These are phyloP conservation scores for Bacillus rossius DNA, from an alignment of 1,140 invertebrate species.

Conservation along the genomic window DNA sequence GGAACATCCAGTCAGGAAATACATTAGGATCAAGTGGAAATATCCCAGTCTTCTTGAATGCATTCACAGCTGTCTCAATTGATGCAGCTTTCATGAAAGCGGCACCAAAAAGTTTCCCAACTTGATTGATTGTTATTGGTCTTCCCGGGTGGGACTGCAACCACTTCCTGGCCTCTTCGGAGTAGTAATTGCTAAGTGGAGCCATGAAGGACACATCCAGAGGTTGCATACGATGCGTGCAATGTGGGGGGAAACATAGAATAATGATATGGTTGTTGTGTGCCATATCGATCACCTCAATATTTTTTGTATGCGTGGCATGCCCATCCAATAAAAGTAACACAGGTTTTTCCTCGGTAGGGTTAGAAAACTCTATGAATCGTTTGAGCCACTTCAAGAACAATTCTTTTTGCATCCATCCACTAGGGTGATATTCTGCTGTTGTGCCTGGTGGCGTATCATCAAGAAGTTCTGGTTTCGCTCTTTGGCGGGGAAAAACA, in stretches of 20 bases:
- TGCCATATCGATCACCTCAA: constrained; percentile 10
- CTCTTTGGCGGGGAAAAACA: constrained; percentile 32
- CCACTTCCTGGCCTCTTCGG: constrained; percentile 31
- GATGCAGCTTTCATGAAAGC: constrained; percentile 26
- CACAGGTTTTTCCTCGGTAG: constrained; percentile 13
- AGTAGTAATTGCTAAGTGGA: constrained; percentile 38
- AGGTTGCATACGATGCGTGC: constrained; percentile 39
- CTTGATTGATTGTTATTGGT: constrained; percentile 30
- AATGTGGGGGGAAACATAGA: constrained; percentile 36
- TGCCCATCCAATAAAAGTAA: constrained; percentile 26
- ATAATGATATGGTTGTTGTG: constrained; percentile 11
- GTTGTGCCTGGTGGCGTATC: constrained; percentile 13
- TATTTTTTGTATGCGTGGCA: constrained; percentile 17
- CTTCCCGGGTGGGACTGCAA: constrained; percentile 30
- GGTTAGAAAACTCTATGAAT: constrained; percentile 20
- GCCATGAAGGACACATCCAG: constrained; percentile 35
- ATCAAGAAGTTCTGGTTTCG: constrained; percentile 10
- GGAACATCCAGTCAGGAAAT: constrained; percentile 18
- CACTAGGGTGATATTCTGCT: constrained; percentile 9
- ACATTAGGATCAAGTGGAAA: constrained; percentile 27
- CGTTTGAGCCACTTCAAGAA: constrained; percentile 18
- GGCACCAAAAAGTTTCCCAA: constrained; percentile 29
- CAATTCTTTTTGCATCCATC: constrained; percentile 21
- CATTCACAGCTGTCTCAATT: constrained; percentile 16
- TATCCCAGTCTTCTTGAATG: constrained; percentile 28